Percentiles rank a stretch among this genome's conserved stretches.
Evolutionary conservation across 2,113 vertebrate species (phyloP).

Genomic region (Aldabrachelys gigantea): DNA sequence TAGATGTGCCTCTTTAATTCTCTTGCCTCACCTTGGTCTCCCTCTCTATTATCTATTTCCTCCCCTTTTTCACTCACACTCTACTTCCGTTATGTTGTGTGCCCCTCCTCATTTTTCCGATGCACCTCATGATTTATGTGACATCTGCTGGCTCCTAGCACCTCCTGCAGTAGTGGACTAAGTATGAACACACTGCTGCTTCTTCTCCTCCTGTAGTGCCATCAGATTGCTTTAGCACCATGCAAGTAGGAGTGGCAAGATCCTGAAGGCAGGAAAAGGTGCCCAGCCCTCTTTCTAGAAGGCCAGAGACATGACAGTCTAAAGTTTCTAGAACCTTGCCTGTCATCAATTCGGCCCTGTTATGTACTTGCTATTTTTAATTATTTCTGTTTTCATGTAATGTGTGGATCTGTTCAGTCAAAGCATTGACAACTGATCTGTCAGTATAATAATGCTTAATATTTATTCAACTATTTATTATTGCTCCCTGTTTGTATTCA

Average conservation of each 20-base stretch:
- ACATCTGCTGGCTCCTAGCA: not conserved
- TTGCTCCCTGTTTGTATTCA: not conserved
- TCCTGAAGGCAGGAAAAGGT: not conserved
- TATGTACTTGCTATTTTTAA: too few species aligned
- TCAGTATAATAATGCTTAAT: not conserved
- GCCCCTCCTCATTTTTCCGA: not conserved
- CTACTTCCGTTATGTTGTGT: not conserved
- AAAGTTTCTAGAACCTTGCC: not conserved
- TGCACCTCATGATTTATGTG: not conserved
- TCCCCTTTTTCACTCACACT: not conserved
- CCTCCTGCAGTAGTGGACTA: not conserved
- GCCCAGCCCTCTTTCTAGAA: not conserved
- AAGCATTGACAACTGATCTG: not conserved
- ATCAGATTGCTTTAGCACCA: not conserved
- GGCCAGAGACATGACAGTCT: not conserved
- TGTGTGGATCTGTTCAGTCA: not conserved
- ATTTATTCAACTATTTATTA: not conserved
- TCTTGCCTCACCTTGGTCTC: not conserved
- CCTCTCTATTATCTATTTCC: not conserved
- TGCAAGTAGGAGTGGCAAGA: not conserved
- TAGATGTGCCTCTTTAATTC: not conserved
- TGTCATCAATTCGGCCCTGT: too few species aligned
- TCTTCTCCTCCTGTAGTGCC: not conserved
- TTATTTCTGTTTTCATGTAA: too few species aligned
- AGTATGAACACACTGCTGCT: not conserved